Percentiles rank a stretch among this genome's conserved stretches.
phyloP scores from a whole-genome alignment of 1,140 invertebrate species.

The Camponotus pennsylvanicus region DNA sequence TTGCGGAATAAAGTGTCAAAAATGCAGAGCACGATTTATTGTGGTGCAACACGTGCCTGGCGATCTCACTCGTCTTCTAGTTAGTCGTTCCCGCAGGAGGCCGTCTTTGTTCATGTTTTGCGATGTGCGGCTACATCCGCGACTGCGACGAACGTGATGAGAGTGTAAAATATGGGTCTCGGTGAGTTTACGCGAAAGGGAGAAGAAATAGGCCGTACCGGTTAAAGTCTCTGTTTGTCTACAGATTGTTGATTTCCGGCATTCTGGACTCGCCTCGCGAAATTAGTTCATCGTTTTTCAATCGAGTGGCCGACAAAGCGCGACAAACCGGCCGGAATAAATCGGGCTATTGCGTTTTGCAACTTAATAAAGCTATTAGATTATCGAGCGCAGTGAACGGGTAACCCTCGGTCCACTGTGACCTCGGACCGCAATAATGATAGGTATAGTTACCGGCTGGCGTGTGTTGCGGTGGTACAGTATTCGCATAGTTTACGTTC shows the following conservation, averaged over 20 bases:
- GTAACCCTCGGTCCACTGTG: not conserved
- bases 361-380: conserved; percentile 75
- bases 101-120: conserved; percentile 64
- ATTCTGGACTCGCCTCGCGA: conserved; percentile 37
- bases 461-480: conserved; percentile 38
- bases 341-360: conserved; percentile 69
- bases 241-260: conserved; percentile 81
- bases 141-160: conserved; percentile 56
- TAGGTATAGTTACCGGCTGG: conserved; percentile 37
- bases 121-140: conserved; percentile 62
- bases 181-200: conserved; percentile 5
- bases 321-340: conserved; percentile 75
- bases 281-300: conserved; percentile 81
- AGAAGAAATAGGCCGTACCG: conserved; percentile 12
- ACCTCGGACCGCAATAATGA: conserved; percentile 49
- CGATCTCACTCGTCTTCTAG: conserved; percentile 64
- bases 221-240: conserved; percentile 62
- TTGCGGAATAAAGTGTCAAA: conserved; percentile 29
- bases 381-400: conserved; percentile 48
- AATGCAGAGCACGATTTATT: conserved; percentile 67
- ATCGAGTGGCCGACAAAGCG: conserved; percentile 70
- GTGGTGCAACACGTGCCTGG: conserved; percentile 69
- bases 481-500: conserved; percentile 19
- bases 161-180: conserved; percentile 31
- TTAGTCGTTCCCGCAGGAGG: conserved; percentile 55